Base-by-base conservation (phyloP, 2,113 vertebrate genomes). In the Cephalopholis sonnerati region DNA sequence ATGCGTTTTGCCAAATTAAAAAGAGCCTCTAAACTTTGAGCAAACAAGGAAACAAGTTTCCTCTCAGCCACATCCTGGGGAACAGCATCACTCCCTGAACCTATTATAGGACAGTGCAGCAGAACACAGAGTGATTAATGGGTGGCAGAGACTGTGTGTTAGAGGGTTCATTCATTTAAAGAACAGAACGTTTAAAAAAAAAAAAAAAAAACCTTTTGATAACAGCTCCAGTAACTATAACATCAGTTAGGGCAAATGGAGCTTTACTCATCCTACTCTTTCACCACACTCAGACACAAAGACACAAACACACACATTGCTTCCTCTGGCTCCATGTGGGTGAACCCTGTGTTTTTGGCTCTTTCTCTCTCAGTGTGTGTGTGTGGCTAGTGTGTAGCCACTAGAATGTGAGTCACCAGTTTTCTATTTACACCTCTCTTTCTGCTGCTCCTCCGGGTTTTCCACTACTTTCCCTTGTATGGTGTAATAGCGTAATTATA, bases 381-480 rank as follows among this genome's bases (percentile, higher is more conserved):
- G 82, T 90, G 90, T 73, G 91, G 83, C 77, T 78, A 63, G 89
- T 86, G 86, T 88, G 84, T 85, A 93, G 91, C 93, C 93, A 93
- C 93, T 73, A 90, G 84, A 89, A 91, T 93, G 85, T 92, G 93
- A 94, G 82, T 92, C 90, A 92, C 87, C 77, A 77, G 69, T 89
- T 87, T 92, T 92, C 88, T 93, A 92, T 94, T 94, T 93, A 91
- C 93, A 93, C 93, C 92, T 93, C 91, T 72, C 82, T 84, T 84
- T 91, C 75, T 81, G 87, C 86, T 76, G 77, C 80, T 46, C 81
- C 89, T 89, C 85, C 84, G 92, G 93, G 90, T 92, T 94, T 94
- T 93, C 93, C 93, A 91, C 85, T 76, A 86, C 89, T 91, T 92
- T 90, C 86, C 87, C 85, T 88, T 67, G 71, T 82, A 92, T 93